Conservation (phyloP, 2,888 invertebrate species). For the Orthonevra nobilis region DNA sequence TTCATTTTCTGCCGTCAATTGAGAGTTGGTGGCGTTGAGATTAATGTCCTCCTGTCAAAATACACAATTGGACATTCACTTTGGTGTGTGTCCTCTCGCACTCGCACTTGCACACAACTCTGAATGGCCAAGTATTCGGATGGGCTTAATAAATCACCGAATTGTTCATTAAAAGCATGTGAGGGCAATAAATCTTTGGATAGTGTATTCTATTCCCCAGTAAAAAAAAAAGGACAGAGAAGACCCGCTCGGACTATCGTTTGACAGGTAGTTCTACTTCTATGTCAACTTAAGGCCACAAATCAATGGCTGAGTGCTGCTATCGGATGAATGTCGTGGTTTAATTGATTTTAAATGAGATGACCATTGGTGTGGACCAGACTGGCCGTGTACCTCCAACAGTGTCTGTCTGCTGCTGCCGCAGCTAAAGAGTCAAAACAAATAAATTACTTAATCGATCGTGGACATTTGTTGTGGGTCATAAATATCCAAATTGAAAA, state of each 20-base stretch:
- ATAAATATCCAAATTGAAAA: constrained; percentile 58
- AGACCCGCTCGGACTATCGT: constrained; percentile 11
- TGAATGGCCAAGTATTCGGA: constrained; percentile 56
- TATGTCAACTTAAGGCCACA: constrained; percentile 64
- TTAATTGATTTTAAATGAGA: constrained; percentile 69
- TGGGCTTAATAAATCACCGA: constrained; percentile 64
- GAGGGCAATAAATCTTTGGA: constrained; percentile 61
- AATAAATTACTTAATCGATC: constrained; percentile 66
- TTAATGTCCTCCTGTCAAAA: constrained; percentile 68
- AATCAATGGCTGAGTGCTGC: constrained; percentile 52
- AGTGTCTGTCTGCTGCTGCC: constrained; percentile 2
- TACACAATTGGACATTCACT: constrained; percentile 61
- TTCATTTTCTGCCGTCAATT: constrained; percentile 10
- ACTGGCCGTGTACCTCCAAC: constrained; percentile 1
- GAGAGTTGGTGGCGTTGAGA: constrained; percentile 60
- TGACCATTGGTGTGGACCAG: constrained; percentile 19
- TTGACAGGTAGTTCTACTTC: constrained; percentile 64
- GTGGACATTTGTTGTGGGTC: constrained; percentile 64
- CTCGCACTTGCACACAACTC: constrained; percentile 18
- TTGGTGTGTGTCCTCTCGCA: constrained; percentile 6
- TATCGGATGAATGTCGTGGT: constrained; percentile 59
- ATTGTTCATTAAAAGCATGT: constrained; percentile 70
- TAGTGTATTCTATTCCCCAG: constrained; percentile 16
- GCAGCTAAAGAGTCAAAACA: constrained; percentile 34
- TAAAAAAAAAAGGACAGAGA: constrained; percentile 8